phyloP scores from a whole-genome alignment of 2,113 vertebrate genomes.

The Scophthalmus maximus region DNA sequence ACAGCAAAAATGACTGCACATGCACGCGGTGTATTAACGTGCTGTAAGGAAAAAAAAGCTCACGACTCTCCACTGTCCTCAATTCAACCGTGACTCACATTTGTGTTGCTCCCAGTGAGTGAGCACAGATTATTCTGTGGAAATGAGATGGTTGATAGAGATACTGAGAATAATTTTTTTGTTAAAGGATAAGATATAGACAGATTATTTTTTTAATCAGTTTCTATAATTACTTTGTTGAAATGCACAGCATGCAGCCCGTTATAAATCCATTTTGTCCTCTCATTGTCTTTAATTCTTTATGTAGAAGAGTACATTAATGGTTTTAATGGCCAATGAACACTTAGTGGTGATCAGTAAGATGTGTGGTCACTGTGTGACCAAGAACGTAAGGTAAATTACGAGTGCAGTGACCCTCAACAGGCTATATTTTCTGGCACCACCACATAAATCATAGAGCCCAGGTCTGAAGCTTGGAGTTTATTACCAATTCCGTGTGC shows the following conservation, averaged over 20 bases:
- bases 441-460: conserved; percentile 53
- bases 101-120: conserved; percentile 44
- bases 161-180: conserved; percentile 24
- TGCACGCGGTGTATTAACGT: conserved; percentile 16
- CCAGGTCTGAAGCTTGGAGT: conserved; percentile 47
- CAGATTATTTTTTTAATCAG: neutral
- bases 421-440: conserved; percentile 30
- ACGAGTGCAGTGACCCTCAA: conserved; percentile 41
- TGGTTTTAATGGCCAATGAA: neutral
- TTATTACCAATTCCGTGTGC: conserved; percentile 61
- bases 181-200: neutral
- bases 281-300: neutral
- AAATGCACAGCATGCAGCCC: neutral
- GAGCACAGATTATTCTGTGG: conserved; percentile 52
- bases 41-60: conserved; percentile 50
- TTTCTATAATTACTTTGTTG: conserved; percentile 1
- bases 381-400: conserved; percentile 5
- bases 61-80: conserved; percentile 58
- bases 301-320: no score
- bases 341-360: neutral
- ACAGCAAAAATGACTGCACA: conserved; percentile 11
- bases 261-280: neutral
- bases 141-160: conserved; percentile 55
- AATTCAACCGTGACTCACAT: conserved; percentile 72
- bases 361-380: conserved; percentile 1